Conservation (phyloP, 1,140 invertebrate species). For the Pogonognathellus flavescens region DNA sequence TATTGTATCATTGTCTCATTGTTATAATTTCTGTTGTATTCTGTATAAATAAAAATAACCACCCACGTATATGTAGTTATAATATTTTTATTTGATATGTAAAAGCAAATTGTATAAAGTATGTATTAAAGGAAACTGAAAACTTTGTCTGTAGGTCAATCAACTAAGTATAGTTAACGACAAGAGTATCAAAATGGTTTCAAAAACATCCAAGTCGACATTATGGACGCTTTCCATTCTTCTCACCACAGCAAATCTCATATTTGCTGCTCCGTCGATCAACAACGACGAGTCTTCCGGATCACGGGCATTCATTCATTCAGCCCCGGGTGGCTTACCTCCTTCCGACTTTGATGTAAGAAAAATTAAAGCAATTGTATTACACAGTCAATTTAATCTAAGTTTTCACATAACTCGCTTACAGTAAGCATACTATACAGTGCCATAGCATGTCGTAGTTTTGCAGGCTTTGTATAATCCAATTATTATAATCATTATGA, state of each 20-base stretch:
- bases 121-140: not conserved
- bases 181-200: conserved; percentile 17
- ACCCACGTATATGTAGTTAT: too few species aligned
- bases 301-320: conserved; percentile 6
- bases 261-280: conserved; percentile 31
- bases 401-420: too few species aligned
- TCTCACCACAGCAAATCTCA: conserved; percentile 5
- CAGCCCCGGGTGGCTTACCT: not conserved
- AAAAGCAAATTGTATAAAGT: too few species aligned
- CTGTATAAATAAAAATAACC: too few species aligned
- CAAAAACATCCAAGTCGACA: conserved; percentile 21
- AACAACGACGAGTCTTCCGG: conserved; percentile 11
- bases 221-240: conserved; percentile 31
- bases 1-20: too few species aligned
- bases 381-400: too few species aligned
- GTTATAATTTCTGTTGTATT: too few species aligned
- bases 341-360: conserved; percentile 33
- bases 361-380: not conserved
- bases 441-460: too few species aligned
- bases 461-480: too few species aligned
- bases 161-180: not conserved
- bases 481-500: too few species aligned
- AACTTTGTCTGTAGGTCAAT: not conserved
- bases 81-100: too few species aligned
- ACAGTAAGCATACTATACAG: too few species aligned